phyloP scores from a whole-genome alignment of 1,140 invertebrate genomes.

The Caenorhabditis inopinata region DNA sequence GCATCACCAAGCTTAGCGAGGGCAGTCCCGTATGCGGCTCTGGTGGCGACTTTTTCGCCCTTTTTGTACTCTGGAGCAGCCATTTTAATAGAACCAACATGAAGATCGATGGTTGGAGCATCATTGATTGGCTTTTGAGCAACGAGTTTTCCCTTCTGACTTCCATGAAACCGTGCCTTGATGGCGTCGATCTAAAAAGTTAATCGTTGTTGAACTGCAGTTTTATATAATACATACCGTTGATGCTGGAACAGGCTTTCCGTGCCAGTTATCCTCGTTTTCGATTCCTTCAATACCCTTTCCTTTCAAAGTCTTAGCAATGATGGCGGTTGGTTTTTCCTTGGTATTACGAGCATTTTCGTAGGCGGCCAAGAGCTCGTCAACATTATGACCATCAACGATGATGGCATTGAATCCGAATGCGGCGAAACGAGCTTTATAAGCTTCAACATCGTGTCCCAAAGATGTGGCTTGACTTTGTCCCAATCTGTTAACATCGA shows the following conservation, averaged over 20 bases:
- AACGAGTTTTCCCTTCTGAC: slow-evolving; percentile 73
- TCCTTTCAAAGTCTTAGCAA: slow-evolving; percentile 95
- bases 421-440: slow-evolving; percentile 81
- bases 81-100: slow-evolving; percentile 76
- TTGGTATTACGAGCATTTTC: slow-evolving; percentile 69
- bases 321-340: slow-evolving; percentile 84
- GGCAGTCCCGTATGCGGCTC: slow-evolving; percentile 89
- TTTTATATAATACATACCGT: slow-evolving; percentile 67
- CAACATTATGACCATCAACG: slow-evolving; percentile 93
- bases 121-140: slow-evolving; percentile 74
- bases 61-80: slow-evolving; percentile 82
- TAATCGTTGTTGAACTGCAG: not conserved
- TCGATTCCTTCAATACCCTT: slow-evolving; percentile 79
- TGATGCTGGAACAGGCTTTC: slow-evolving; percentile 85
- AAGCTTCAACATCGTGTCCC: slow-evolving; percentile 86
- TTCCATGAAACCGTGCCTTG: slow-evolving; percentile 69
- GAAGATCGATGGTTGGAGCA: slow-evolving; percentile 72
- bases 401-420: slow-evolving; percentile 86
- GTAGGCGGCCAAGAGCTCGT: slow-evolving; percentile 74
- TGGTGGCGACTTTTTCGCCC: slow-evolving; percentile 76
- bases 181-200: slow-evolving; percentile 72
- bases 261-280: slow-evolving; percentile 93
- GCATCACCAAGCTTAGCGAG: slow-evolving; percentile 82
- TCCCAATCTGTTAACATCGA: slow-evolving; percentile 94
- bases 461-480: slow-evolving; percentile 91